A percentile compares a stretch with the other conserved stretches of the same genome.
phyloP scores from a whole-genome alignment of 2,797 vertebrate genomes.

The Helicolenus hilgendorfi region DNA sequence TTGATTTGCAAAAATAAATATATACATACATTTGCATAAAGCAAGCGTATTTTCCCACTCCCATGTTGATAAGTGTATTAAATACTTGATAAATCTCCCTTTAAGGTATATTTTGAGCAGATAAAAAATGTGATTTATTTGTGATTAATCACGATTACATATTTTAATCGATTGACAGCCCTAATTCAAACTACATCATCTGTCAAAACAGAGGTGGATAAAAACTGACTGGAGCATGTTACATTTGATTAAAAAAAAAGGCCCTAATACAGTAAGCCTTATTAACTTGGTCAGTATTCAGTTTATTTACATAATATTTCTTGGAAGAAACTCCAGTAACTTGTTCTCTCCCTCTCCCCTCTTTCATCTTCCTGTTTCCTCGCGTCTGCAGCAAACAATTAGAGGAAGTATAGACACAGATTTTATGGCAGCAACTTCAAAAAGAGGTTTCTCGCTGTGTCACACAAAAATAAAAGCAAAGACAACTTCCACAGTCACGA shows the following conservation, averaged over 20 bases:
- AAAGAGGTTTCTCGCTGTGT: neutral
- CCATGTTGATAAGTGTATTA: no score
- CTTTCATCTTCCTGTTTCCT: neutral
- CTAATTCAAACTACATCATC: neutral
- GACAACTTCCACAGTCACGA: neutral
- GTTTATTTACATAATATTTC: neutral
- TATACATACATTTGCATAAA: no score
- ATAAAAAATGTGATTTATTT: no score
- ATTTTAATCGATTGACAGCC: no score
- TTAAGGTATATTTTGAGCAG: no score
- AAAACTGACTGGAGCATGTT: neutral
- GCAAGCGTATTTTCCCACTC: no score
- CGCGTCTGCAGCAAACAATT: conserved; percentile 16
- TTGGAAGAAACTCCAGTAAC: neutral
- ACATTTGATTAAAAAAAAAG: neutral
- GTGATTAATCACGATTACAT: no score
- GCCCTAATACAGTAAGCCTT: neutral
- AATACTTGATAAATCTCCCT: no score
- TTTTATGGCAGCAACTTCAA: conserved; percentile 1
- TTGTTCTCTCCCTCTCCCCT: neutral
- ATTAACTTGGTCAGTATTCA: neutral
- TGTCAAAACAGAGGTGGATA: neutral
- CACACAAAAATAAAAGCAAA: conserved; percentile 1
- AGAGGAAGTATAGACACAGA: neutral
- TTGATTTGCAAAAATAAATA: no score